Conservation (phyloP, 1,140 invertebrate species). For the Aphaenogaster ashmeadi region DNA sequence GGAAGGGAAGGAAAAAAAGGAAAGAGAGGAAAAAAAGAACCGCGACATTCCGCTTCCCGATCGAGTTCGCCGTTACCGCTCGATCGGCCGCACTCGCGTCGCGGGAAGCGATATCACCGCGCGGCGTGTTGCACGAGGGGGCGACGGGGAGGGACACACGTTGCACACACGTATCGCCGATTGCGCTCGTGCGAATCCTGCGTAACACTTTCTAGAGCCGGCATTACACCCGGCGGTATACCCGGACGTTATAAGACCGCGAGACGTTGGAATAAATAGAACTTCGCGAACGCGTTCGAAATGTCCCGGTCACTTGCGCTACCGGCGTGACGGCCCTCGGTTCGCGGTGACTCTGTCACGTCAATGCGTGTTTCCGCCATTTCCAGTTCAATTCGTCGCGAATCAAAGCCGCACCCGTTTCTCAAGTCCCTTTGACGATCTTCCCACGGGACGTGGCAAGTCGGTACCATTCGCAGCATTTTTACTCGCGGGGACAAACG, state of each 20-base stretch:
- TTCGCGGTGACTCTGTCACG: background rate
- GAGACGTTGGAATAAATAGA: conserved; percentile 52
- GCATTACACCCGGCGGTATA: conserved; percentile 11
- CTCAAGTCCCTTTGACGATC: background rate
- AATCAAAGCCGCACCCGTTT: background rate
- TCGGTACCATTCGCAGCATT: background rate
- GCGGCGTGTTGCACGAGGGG: background rate
- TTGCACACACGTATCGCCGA: conserved; percentile 49
- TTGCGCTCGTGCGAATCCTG: conserved; percentile 61
- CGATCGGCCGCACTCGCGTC: background rate
- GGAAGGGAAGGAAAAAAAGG: too few species aligned
- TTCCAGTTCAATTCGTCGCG: background rate
- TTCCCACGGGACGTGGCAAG: background rate
- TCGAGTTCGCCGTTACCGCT: background rate
- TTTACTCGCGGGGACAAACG: background rate
- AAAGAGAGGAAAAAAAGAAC: background rate
- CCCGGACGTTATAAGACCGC: conserved; percentile 24
- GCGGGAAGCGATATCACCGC: conserved; percentile 15
- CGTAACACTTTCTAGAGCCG: conserved; percentile 60
- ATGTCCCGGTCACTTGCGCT: conserved; percentile 29
- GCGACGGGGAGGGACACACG: background rate
- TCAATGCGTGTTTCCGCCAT: background rate
- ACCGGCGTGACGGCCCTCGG: conserved; percentile 14
- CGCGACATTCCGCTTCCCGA: conserved; percentile 15
- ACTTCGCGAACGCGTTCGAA: conserved; percentile 4